A percentile compares a stretch with the other conserved stretches of the same genome.
These are phyloP conservation scores for Tylochromis polylepis DNA, from an alignment of 2,113 vertebrate species.

Conservation along the genomic window DNA sequence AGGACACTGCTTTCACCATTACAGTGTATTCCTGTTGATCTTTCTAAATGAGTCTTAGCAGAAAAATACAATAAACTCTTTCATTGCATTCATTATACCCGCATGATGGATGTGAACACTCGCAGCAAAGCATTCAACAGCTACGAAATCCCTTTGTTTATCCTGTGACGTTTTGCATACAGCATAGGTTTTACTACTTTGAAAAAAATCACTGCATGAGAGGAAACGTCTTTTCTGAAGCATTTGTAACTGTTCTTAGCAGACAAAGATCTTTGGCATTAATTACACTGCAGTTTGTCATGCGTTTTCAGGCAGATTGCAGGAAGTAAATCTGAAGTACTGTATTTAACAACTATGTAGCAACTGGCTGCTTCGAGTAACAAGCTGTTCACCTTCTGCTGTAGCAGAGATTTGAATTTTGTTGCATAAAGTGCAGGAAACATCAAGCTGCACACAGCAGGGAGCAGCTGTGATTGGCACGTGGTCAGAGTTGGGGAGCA, in stretches of 20 bases:
- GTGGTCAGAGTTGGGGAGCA: background rate
- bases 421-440: background rate
- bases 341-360: background rate
- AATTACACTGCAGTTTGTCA: background rate
- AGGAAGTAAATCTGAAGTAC: background rate
- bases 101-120: background rate
- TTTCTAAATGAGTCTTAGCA: background rate
- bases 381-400: background rate
- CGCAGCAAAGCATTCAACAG: background rate
- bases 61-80: background rate
- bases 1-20: background rate
- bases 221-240: background rate
- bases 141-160: background rate
- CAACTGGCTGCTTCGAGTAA: background rate
- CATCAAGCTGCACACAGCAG: background rate
- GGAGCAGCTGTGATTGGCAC: background rate
- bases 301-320: background rate
- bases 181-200: background rate
- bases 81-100: background rate
- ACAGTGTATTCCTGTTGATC: background rate
- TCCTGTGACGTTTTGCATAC: accelerated
- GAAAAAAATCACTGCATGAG: background rate
- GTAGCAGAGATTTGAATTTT: too few relatives aligned
- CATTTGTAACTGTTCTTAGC: background rate
- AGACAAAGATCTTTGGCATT: background rate